phyloP scores from a whole-genome alignment of 2,797 vertebrate species.

The Melanotaenia pygmaea region DNA sequence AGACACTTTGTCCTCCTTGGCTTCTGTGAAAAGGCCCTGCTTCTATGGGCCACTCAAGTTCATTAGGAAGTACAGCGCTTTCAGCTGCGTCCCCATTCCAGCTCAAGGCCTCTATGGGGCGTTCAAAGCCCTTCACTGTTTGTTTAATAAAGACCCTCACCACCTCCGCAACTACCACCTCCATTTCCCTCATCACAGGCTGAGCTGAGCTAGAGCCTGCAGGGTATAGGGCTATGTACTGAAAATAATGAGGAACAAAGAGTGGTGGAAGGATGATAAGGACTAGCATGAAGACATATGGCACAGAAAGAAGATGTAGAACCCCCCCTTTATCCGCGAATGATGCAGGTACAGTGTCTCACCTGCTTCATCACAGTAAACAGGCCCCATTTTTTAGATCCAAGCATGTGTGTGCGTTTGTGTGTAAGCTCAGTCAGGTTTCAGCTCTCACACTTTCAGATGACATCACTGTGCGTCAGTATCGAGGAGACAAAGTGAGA shows the following conservation, averaged over 20 bases:
- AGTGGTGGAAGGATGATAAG: background rate
- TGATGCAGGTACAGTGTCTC: conserved; percentile 3
- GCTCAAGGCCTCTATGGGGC: conserved; percentile 77
- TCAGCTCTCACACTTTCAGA: conserved; percentile 59
- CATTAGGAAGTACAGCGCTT: conserved; percentile 83
- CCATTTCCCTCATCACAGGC: conserved; percentile 64
- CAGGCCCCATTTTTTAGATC: conserved; percentile 3
- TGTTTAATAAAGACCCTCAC: conserved; percentile 82
- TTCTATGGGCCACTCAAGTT: conserved; percentile 85
- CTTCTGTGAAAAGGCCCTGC: conserved; percentile 75
- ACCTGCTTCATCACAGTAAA: conserved; percentile 20
- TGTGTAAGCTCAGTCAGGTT: conserved; percentile 46
- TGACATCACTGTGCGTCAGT: conserved; percentile 65
- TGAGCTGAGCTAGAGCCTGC: conserved; percentile 53
- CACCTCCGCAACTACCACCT: conserved; percentile 65
- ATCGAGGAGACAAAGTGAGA: conserved; percentile 55
- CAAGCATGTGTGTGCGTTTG: conserved; percentile 7
- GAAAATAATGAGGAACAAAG: conserved; percentile 37
- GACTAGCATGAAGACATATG: conserved; percentile 11
- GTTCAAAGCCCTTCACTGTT: conserved; percentile 78
- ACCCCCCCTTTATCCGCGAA: conserved; percentile 4
- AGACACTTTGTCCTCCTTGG: conserved; percentile 84
- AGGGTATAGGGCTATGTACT: conserved; percentile 48
- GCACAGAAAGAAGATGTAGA: conserved; percentile 3
- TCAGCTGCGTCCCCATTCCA: conserved; percentile 78